phyloP scores from a whole-genome alignment of 2,113 vertebrate species.

The Orycteropus afer region DNA sequence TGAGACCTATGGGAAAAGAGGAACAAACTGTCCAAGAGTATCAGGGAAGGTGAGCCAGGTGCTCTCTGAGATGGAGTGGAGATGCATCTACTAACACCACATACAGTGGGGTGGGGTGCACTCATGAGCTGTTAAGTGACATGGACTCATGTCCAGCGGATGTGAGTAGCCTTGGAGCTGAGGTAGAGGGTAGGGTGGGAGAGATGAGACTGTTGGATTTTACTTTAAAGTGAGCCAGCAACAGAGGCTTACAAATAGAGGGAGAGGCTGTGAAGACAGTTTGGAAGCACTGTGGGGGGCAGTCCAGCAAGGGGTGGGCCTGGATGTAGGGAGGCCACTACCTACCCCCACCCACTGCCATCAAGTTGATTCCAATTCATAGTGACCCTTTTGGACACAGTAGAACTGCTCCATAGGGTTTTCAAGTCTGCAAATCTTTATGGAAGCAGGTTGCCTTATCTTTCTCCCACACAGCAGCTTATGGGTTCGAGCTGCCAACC shows the following conservation, averaged over 20 bases:
- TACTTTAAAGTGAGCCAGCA: neutral
- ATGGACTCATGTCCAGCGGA: neutral
- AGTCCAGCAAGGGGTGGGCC: neutral
- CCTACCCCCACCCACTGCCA: no score
- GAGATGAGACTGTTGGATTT: neutral
- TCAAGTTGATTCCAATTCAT: no score
- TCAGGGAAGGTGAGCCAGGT: rapidly evolving
- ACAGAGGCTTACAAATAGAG: neutral
- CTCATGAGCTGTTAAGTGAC: neutral
- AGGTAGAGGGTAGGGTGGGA: neutral
- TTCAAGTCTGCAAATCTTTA: no score
- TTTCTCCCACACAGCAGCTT: no score
- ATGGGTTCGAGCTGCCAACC: no score
- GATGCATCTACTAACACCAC: neutral
- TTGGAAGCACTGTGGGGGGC: neutral
- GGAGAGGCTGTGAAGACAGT: neutral
- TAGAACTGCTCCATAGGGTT: no score
- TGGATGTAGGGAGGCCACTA: neutral
- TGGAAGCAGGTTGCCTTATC: no score
- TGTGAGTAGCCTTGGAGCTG: neutral
- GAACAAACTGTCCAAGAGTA: no score
- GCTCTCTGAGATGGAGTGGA: neutral
- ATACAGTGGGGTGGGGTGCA: rapidly evolving
- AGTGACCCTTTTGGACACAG: no score
- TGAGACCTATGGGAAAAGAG: neutral